phyloP scores from a whole-genome alignment of 1,140 invertebrate species.

The Steinernema khuongi region DNA sequence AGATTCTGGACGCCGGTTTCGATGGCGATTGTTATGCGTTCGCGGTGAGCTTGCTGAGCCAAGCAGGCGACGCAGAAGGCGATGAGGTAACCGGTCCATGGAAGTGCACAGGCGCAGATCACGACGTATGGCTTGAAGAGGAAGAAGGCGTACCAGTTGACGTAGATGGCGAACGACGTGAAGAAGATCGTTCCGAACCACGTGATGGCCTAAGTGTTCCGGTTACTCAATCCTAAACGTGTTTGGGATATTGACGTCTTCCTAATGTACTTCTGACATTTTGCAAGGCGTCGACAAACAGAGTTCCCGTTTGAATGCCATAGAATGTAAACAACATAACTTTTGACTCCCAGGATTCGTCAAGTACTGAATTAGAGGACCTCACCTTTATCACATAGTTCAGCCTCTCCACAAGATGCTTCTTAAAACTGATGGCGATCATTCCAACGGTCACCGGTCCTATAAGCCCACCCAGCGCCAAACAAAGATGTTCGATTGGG shows the following conservation, averaged over 20 bases:
- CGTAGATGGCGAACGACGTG: slow-evolving; percentile 77
- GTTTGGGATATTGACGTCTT: slow-evolving; percentile 7
- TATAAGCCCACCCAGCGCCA: slow-evolving; percentile 71
- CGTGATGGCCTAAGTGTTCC: slow-evolving; percentile 77
- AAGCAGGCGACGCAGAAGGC: slow-evolving; percentile 58
- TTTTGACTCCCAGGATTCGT: too few species aligned
- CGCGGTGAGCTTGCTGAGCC: slow-evolving; percentile 45
- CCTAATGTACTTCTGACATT: slow-evolving; percentile 11
- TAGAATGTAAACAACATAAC: too few species aligned
- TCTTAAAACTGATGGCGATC: slow-evolving; percentile 53
- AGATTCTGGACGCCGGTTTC: slow-evolving; percentile 62
- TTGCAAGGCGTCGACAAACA: neutral
- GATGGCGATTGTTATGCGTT: slow-evolving; percentile 60
- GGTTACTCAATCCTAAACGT: slow-evolving; percentile 27
- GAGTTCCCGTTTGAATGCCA: too few species aligned
- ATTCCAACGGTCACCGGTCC: slow-evolving; percentile 75
- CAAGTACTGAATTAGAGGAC: slow-evolving; percentile 62
- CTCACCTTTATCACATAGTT: slow-evolving; percentile 59
- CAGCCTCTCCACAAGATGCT: slow-evolving; percentile 36
- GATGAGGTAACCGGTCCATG: slow-evolving; percentile 58
- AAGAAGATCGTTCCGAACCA: slow-evolving; percentile 74
- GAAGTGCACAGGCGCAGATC: slow-evolving; percentile 56
- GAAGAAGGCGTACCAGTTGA: slow-evolving; percentile 82
- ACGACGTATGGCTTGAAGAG: slow-evolving; percentile 68
- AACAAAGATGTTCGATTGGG: slow-evolving; percentile 73